Conservation (phyloP, 2,797 vertebrate genomes). For the Tamandua tetradactyla region DNA sequence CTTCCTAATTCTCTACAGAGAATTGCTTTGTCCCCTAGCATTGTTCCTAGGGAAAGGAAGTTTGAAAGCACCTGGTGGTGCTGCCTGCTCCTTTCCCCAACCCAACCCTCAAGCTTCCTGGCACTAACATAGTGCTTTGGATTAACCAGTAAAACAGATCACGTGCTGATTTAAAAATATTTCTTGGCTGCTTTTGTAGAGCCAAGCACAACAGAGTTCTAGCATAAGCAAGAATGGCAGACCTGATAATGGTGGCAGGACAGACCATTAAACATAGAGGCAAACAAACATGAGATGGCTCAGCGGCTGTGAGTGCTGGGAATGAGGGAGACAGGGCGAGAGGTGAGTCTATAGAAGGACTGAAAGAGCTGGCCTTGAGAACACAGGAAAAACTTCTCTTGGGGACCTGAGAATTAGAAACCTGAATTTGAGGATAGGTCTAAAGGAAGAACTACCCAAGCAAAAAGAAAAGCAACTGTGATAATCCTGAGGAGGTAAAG, state of each 20-base stretch:
- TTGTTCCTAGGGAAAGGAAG: neutral
- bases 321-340: neutral
- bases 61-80: accelerated
- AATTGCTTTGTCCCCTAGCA: neutral
- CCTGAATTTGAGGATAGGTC: neutral
- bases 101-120: neutral
- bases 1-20: neutral
- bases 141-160: neutral
- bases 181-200: neutral
- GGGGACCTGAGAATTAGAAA: accelerated
- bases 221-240: neutral
- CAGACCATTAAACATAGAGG: accelerated
- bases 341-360: neutral
- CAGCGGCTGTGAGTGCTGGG: accelerated
- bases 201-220: accelerated
- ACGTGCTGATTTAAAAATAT: neutral
- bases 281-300: neutral
- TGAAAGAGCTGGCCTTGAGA: neutral
- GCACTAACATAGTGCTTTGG: neutral
- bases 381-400: neutral
- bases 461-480: neutral
- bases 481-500: neutral
- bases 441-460: neutral
- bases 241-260: neutral
- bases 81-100: accelerated